Conservation (phyloP, 2,888 invertebrate species). For the Agrenia bidenticulata region DNA sequence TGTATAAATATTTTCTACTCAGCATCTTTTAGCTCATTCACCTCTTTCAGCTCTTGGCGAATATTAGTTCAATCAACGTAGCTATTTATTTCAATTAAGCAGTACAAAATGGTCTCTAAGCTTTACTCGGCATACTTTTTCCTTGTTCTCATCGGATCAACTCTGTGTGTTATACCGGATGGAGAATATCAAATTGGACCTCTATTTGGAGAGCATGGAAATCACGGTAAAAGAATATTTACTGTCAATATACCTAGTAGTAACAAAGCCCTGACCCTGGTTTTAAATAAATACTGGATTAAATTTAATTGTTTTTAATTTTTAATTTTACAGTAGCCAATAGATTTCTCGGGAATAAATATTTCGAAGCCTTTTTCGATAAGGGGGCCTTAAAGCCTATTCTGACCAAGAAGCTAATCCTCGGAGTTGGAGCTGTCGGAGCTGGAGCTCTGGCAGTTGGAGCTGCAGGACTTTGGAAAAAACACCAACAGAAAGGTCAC, state of each 20-base stretch:
- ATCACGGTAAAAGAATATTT: no score
- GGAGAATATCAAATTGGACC: slow-evolving; percentile 40
- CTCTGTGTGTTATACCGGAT: slow-evolving; percentile 35
- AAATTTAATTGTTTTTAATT: no score
- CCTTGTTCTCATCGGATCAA: slow-evolving; percentile 26
- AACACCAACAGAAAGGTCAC: slow-evolving; percentile 18
- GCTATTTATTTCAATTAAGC: no score
- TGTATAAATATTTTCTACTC: slow-evolving; percentile 15
- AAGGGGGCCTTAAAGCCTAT: slow-evolving; percentile 33
- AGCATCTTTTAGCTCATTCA: slow-evolving; percentile 11
- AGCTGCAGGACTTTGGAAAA: slow-evolving; percentile 34
- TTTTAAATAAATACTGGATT: no score
- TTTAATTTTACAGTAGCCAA: slow-evolving; percentile 11
- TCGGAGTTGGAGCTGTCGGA: slow-evolving; percentile 37
- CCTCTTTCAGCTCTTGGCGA: background rate
- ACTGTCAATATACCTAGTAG: no score
- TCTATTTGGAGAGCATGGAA: slow-evolving; percentile 32
- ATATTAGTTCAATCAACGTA: no score
- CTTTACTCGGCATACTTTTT: slow-evolving; percentile 15
- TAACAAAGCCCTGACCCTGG: no score
- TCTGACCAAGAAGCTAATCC: slow-evolving; percentile 30
- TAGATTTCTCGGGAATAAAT: slow-evolving; percentile 35
- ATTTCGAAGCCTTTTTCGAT: slow-evolving; percentile 29
- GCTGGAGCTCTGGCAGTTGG: slow-evolving; percentile 42
- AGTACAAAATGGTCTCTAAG: slow-evolving; percentile 29